Evolutionary conservation across 2,888 invertebrate species (phyloP).

Genomic region (Hesperia comma): DNA sequence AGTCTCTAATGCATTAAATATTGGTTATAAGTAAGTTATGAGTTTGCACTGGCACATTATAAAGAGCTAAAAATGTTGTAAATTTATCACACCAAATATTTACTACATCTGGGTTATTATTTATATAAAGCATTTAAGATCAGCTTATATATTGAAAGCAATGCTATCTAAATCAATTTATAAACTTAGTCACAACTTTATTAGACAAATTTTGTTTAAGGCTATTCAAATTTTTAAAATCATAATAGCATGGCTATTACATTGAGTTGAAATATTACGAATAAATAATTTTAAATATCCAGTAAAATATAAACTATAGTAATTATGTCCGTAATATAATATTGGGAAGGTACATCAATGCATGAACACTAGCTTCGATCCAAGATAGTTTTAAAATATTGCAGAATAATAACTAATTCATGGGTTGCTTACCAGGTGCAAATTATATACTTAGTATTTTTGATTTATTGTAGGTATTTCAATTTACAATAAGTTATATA

Average conservation of each 20-base stretch:
- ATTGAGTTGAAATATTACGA: not conserved
- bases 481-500: constrained; percentile 7
- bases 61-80: constrained; percentile 1
- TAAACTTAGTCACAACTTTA: not conserved
- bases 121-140: not conserved
- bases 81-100: constrained; percentile 3
- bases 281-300: not conserved
- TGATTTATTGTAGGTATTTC: not conserved
- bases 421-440: constrained; percentile 5
- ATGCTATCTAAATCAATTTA: not conserved
- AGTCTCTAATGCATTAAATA: constrained; percentile 62
- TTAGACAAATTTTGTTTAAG: not conserved
- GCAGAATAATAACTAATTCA: not conserved
- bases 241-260: not conserved
- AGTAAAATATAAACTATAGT: not conserved
- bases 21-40: constrained; percentile 56
- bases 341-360: not conserved
- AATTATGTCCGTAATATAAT: not conserved
- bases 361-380: no score
- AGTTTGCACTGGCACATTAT: constrained; percentile 31
- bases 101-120: not conserved
- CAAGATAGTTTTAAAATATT: no score
- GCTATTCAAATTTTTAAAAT: not conserved
- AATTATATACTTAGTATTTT: not conserved
- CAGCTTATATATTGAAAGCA: not conserved